A percentile compares a stretch with the other conserved stretches of the same genome.
Evolutionary conservation across 2,113 vertebrate genomes (phyloP).

Genomic region (Mirza zaza): DNA sequence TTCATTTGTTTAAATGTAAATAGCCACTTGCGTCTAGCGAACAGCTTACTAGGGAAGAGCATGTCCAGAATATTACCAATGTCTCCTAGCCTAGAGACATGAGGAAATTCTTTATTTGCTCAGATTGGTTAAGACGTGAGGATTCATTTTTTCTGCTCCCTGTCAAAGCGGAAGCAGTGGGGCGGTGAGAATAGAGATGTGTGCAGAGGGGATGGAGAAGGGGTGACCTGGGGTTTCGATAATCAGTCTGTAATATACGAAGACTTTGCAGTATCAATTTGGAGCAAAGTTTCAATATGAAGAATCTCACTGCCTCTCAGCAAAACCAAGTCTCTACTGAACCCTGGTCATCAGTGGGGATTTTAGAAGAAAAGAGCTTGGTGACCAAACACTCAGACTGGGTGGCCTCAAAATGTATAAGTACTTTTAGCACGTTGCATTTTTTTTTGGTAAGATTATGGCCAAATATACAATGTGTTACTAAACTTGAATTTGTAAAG

Average conservation of each 20-base stretch:
- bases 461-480: neutral
- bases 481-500: neutral
- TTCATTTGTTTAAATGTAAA: neutral
- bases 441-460: neutral
- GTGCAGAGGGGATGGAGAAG: no score
- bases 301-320: neutral
- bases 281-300: accelerated
- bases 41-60: accelerated
- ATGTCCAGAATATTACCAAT: no score
- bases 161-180: neutral
- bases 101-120: no score
- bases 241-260: neutral
- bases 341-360: accelerated
- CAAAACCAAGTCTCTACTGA: neutral
- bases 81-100: neutral
- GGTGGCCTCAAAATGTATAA: neutral
- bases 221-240: accelerated
- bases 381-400: neutral
- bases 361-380: neutral
- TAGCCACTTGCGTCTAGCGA: neutral
- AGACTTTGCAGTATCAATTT: neutral
- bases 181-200: neutral
- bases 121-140: no score
- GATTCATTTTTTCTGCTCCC: neutral
- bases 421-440: neutral